Evolutionary conservation across 2,113 vertebrate species (phyloP).

Genomic region (Leptodactylus fuscus): DNA sequence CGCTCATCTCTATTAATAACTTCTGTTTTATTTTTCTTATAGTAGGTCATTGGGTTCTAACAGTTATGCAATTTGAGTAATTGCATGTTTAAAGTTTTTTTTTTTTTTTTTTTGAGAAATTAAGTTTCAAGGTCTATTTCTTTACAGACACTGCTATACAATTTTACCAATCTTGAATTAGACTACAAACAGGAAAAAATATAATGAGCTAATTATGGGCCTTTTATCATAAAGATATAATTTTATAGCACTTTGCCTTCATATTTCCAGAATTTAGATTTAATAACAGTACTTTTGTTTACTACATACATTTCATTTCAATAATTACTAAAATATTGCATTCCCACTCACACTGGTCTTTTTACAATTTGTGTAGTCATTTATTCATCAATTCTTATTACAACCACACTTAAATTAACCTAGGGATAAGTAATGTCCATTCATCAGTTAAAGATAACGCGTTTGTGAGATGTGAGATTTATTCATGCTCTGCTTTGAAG

Average conservation of each 20-base stretch:
- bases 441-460: not conserved
- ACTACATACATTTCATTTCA: not conserved
- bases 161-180: not conserved
- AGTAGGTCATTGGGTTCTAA: too few species aligned
- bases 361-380: not conserved
- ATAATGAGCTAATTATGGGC: not conserved
- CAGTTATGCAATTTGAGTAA: too few species aligned
- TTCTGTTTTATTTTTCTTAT: too few species aligned
- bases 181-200: not conserved
- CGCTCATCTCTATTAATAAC: too few species aligned
- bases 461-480: not conserved
- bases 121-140: too few species aligned
- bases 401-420: slow-evolving; percentile 9
- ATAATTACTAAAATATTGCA: not conserved
- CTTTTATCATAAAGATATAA: not conserved
- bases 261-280: not conserved
- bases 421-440: not conserved
- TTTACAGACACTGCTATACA: not conserved
- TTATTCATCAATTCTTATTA: not conserved
- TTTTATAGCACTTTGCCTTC: not conserved
- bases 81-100: too few species aligned
- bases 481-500: not conserved
- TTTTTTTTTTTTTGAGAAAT: too few species aligned
- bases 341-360: not conserved
- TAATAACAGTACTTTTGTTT: not conserved